These are phyloP conservation scores for Microctenopoma steveboyesi DNA, from an alignment of 2,797 vertebrate genomes.

Conservation along the genomic window DNA sequence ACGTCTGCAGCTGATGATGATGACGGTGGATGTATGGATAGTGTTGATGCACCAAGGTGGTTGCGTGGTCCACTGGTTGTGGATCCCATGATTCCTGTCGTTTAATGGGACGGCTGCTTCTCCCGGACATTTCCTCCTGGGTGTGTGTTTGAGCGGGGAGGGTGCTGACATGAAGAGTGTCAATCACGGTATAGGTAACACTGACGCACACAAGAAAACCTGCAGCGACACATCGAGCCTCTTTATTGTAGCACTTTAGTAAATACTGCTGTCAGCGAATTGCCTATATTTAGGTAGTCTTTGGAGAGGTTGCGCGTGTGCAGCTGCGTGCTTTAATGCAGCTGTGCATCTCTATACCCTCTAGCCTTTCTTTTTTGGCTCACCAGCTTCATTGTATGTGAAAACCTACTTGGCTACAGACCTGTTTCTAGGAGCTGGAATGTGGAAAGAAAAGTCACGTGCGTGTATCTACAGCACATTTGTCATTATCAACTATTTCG, in stretches of 20 bases:
- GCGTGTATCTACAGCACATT: too few species aligned
- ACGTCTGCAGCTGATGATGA: slow-evolving; percentile 11
- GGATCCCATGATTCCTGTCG: slow-evolving; percentile 32
- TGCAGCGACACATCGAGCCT: neutral
- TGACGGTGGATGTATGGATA: neutral
- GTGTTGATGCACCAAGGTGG: slow-evolving; percentile 1
- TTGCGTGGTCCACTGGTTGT: slow-evolving; percentile 3
- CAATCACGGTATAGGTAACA: slow-evolving; percentile 67
- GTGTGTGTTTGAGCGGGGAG: slow-evolving; percentile 16
- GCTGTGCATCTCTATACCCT: too few species aligned
- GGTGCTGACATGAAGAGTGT: slow-evolving; percentile 55
- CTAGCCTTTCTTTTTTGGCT: too few species aligned
- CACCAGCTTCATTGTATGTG: too few species aligned
- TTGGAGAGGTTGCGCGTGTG: too few species aligned
- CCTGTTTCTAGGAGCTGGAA: too few species aligned
- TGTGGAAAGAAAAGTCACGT: too few species aligned
- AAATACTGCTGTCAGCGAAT: too few species aligned
- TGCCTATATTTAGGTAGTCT: too few species aligned
- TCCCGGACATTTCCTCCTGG: slow-evolving; percentile 2
- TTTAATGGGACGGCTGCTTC: slow-evolving; percentile 38
- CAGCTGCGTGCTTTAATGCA: too few species aligned
- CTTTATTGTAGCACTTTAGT: neutral
- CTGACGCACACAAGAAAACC: slow-evolving; percentile 7
- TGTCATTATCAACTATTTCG: too few species aligned
- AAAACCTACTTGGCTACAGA: too few species aligned